phyloP scores from a whole-genome alignment of 2,888 invertebrate genomes.

The Drosophila neonasuta region DNA sequence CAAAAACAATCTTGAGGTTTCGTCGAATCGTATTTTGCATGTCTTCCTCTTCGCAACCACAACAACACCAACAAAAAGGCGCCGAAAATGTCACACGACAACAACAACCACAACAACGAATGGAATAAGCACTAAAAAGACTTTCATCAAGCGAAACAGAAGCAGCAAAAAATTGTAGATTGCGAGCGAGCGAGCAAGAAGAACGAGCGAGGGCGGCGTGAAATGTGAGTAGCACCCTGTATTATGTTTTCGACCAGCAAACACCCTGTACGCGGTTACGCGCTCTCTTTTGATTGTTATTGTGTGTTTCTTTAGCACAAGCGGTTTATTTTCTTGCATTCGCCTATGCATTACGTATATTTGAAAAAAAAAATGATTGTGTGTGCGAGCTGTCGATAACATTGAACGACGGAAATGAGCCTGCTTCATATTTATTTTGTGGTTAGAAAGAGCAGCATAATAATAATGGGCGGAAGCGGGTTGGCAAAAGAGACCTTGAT shows the following conservation, averaged over 20 bases:
- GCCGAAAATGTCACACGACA: constrained; percentile 57
- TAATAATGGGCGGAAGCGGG: constrained; percentile 35
- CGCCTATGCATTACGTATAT: constrained; percentile 38
- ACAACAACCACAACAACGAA: constrained; percentile 54
- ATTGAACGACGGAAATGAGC: constrained; percentile 36
- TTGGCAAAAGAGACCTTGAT: constrained; percentile 12
- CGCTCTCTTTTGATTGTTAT: constrained; percentile 31
- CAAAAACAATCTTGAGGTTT: constrained; percentile 63
- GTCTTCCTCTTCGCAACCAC: constrained; percentile 49
- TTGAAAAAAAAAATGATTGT: background rate
- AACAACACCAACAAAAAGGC: constrained; percentile 39
- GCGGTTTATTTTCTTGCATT: constrained; percentile 37
- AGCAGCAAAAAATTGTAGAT: background rate
- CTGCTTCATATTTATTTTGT: constrained; percentile 16
- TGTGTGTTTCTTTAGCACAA: constrained; percentile 34
- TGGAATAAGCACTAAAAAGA: constrained; percentile 58
- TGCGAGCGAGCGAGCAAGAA: constrained; percentile 19
- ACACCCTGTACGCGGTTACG: constrained; percentile 7
- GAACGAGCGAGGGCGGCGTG: constrained; percentile 49
- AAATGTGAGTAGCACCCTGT: constrained; percentile 63
- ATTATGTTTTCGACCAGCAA: background rate
- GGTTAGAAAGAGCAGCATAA: constrained; percentile 20
- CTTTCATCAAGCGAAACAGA: constrained; percentile 36
- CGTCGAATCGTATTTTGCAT: constrained; percentile 44
- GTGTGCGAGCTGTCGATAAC: constrained; percentile 24